Evolutionary conservation across 2,797 vertebrate species (phyloP).

Genomic region (Mus caroli): DNA sequence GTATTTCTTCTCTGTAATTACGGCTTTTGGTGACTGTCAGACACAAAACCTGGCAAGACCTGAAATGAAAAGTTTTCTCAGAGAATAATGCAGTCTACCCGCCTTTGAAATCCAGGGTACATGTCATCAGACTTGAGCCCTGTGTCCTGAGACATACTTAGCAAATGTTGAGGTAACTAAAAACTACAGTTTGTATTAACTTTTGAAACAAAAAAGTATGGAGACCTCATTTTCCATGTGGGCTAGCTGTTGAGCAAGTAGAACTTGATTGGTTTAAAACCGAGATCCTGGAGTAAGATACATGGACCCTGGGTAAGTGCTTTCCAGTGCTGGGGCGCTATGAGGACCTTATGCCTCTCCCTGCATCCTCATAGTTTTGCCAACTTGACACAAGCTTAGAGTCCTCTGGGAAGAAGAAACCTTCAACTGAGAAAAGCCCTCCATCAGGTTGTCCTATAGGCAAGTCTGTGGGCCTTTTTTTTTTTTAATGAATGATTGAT

Average conservation of each 20-base stretch:
- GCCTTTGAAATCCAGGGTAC: background rate
- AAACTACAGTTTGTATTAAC: background rate
- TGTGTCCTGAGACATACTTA: background rate
- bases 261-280: no score
- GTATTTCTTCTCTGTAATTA: background rate
- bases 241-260: background rate
- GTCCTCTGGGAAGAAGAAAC: background rate
- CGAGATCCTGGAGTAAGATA: accelerated
- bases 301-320: background rate
- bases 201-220: background rate
- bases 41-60: background rate
- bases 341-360: background rate
- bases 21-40: background rate
- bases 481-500: background rate
- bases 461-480: background rate
- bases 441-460: background rate
- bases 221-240: accelerated
- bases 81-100: accelerated
- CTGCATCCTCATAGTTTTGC: background rate
- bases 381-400: background rate
- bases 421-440: background rate
- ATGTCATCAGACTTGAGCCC: accelerated
- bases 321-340: no score
- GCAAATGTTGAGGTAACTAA: background rate
- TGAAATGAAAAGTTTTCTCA: background rate